Conservation (phyloP, 2,797 vertebrate genomes). For the Selene dorsalis region DNA sequence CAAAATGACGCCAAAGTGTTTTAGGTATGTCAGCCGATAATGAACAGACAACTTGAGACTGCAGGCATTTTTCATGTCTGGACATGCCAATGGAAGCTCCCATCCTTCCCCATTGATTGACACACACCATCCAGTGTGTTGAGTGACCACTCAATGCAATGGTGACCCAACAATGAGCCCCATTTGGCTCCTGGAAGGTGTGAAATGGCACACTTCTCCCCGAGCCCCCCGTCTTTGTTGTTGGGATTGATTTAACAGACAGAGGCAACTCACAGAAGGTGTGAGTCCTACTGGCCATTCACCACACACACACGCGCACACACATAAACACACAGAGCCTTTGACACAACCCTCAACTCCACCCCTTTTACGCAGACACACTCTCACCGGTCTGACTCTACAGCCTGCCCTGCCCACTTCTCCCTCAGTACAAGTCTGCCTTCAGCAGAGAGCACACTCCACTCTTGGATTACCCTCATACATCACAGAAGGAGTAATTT, state of each 20-base stretch:
- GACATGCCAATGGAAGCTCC: conserved; percentile 73
- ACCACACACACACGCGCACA: conserved; percentile 38
- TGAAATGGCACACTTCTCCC: conserved; percentile 78
- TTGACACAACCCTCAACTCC: conserved; percentile 67
- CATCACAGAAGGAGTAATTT: conserved; percentile 61
- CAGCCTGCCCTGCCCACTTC: conserved; percentile 59
- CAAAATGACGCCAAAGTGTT: conserved; percentile 43
- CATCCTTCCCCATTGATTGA: conserved; percentile 66
- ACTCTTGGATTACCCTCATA: conserved; percentile 75
- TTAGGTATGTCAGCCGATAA: conserved; percentile 43
- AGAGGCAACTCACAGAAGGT: conserved; percentile 74
- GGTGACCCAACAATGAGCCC: conserved; percentile 66
- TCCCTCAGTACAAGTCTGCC: conserved; percentile 72
- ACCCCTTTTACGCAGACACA: conserved; percentile 74
- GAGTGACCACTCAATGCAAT: conserved; percentile 52
- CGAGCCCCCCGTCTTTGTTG: conserved; percentile 70
- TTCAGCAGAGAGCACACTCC: conserved; percentile 51
- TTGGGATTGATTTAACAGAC: conserved; percentile 80
- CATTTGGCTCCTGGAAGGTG: conserved; percentile 84
- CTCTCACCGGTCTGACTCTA: conserved; percentile 67
- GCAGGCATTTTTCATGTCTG: conserved; percentile 69
- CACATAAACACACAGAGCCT: conserved; percentile 24
- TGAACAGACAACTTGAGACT: conserved; percentile 50
- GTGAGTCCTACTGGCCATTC: conserved; percentile 71
- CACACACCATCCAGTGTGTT: conserved; percentile 70